Percentiles rank a stretch among this genome's conserved stretches.
These are phyloP conservation scores for Saturnia japonica DNA, from an alignment of 2,888 invertebrate genomes.

Conservation along the genomic window DNA sequence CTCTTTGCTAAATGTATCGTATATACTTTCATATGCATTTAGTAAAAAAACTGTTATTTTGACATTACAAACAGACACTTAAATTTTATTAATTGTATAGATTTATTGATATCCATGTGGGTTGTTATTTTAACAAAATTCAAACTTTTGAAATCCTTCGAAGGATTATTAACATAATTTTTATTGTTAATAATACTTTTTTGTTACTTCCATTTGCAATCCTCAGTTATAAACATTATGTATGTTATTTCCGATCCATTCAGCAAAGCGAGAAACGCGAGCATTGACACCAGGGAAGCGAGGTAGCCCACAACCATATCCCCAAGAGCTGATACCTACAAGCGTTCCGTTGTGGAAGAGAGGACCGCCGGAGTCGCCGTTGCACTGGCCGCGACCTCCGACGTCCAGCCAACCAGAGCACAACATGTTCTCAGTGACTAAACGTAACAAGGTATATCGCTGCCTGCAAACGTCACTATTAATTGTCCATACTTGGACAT, in stretches of 20 bases:
- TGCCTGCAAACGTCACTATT: slow-evolving; percentile 39
- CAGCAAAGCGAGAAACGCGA: slow-evolving; percentile 41
- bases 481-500: slow-evolving; percentile 47
- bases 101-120: too few relatives aligned
- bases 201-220: not conserved
- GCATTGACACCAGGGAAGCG: slow-evolving; percentile 46
- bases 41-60: too few relatives aligned
- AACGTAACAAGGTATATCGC: slow-evolving; percentile 34
- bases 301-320: slow-evolving; percentile 36
- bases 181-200: not conserved
- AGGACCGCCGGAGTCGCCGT: not conserved
- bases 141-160: too few relatives aligned
- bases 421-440: slow-evolving; percentile 48
- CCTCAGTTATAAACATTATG: not conserved
- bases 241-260: slow-evolving; percentile 42
- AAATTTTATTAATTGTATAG: too few relatives aligned
- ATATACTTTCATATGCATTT: too few relatives aligned
- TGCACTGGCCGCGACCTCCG: not conserved
- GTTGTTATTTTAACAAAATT: too few relatives aligned
- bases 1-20: too few relatives aligned
- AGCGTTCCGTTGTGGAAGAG: not conserved
- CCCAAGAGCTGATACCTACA: slow-evolving; percentile 42
- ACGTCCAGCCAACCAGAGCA: slow-evolving; percentile 47
- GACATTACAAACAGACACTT: too few relatives aligned
- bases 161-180: too few relatives aligned